Evolutionary conservation across 2,113 vertebrate genomes (phyloP).

Genomic region (Anarrhichthys ocellatus): DNA sequence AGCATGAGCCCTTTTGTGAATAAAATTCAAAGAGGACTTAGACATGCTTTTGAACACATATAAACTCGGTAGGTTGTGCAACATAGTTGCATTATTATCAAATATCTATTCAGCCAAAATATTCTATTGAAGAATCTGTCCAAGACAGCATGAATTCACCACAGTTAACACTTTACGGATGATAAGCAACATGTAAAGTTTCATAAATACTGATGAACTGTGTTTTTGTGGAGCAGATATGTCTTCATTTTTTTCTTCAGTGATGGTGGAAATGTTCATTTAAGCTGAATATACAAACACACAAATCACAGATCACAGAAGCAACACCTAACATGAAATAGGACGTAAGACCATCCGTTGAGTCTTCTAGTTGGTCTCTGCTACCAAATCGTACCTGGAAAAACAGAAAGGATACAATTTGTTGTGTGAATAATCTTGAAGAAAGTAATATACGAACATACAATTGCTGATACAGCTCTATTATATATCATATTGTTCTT

Average conservation of each 20-base stretch:
- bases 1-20: slow-evolving; percentile 64
- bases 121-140: slow-evolving; percentile 62
- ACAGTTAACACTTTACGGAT: slow-evolving; percentile 62
- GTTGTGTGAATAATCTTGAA: not conserved
- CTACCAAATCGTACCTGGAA: slow-evolving; percentile 82
- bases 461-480: not conserved
- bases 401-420: slow-evolving; percentile 7
- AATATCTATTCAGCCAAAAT: slow-evolving; percentile 69
- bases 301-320: slow-evolving; percentile 71
- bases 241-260: slow-evolving; percentile 46
- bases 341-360: slow-evolving; percentile 18
- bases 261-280: slow-evolving; percentile 56
- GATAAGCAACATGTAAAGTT: slow-evolving; percentile 52
- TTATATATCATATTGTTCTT: not conserved
- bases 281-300: slow-evolving; percentile 70
- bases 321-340: slow-evolving; percentile 57
- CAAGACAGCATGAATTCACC: slow-evolving; percentile 32
- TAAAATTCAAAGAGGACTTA: slow-evolving; percentile 52
- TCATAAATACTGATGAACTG: slow-evolving; percentile 62
- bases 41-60: slow-evolving; percentile 62
- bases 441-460: not conserved
- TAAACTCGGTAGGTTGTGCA: slow-evolving; percentile 59
- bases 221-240: slow-evolving; percentile 42
- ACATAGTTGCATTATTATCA: slow-evolving; percentile 73
- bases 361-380: slow-evolving; percentile 78